Evolutionary conservation across 2,888 invertebrate genomes (phyloP).

Genomic region (Pollenia griseotomentosa): DNA sequence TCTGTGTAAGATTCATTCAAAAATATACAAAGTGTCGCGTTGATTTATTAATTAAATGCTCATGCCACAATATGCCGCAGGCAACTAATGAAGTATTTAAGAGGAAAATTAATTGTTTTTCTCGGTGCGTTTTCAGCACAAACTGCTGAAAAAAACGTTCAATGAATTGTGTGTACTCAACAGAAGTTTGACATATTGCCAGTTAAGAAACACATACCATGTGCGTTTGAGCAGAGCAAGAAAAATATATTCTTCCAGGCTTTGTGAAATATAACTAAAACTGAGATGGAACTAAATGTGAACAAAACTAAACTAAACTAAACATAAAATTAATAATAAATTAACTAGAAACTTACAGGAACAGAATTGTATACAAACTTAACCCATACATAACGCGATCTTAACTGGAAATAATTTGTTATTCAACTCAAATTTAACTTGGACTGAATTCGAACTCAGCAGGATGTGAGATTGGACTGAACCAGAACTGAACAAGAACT

Average conservation of each 20-base stretch:
- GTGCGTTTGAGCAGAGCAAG: conserved; percentile 45
- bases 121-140: conserved; percentile 63
- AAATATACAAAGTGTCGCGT: conserved; percentile 80
- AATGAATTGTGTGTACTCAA: conserved; percentile 67
- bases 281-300: background rate
- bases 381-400: no score
- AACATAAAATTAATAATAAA: background rate
- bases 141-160: conserved; percentile 62
- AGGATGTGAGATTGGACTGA: no score
- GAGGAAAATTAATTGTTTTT: conserved; percentile 79
- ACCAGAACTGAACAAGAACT: no score
- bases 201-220: conserved; percentile 64
- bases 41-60: conserved; percentile 83
- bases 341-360: background rate
- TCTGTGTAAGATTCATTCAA: conserved; percentile 50
- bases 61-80: conserved; percentile 63
- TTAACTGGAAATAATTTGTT: no score
- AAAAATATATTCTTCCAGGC: background rate
- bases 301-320: background rate
- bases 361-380: no score
- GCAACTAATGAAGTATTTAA: conserved; percentile 72
- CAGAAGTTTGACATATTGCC: conserved; percentile 70
- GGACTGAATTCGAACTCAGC: no score
- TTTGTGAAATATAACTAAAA: background rate
- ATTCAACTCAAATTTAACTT: no score